Conservation (phyloP, 2,888 invertebrate species). For the Fabriciana adippe region DNA sequence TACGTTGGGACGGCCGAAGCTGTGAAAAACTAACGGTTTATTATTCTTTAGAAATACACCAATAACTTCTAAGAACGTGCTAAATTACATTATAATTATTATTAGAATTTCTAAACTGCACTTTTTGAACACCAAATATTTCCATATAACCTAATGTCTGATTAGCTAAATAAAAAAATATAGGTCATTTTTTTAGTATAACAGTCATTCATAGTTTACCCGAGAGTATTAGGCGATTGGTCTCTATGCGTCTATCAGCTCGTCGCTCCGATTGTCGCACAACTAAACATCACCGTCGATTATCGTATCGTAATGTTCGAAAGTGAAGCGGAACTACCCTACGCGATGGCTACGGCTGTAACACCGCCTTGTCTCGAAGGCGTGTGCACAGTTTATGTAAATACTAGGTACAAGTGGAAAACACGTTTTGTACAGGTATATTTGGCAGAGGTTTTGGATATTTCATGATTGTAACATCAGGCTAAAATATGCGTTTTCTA, state of each 20-base stretch:
- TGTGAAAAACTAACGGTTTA: not conserved
- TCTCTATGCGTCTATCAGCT: slow-evolving; percentile 42
- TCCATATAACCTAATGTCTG: slow-evolving; percentile 71
- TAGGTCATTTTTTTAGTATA: slow-evolving; percentile 68
- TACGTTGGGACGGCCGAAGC: not conserved
- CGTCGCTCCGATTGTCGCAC: slow-evolving; percentile 27
- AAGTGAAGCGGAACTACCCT: slow-evolving; percentile 20
- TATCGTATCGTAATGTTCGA: slow-evolving; percentile 15
- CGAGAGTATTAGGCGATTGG: slow-evolving; percentile 71
- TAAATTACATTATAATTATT: slow-evolving; percentile 55
- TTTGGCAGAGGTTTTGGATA: slow-evolving; percentile 26
- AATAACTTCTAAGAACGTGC: slow-evolving; percentile 13
- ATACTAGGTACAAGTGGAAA: slow-evolving; percentile 7
- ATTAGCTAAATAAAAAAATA: slow-evolving; percentile 81
- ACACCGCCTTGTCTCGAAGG: slow-evolving; percentile 20
- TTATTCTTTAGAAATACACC: slow-evolving; percentile 22
- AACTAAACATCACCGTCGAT: slow-evolving; percentile 19
- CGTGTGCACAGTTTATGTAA: slow-evolving; percentile 14
- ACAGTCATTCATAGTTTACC: slow-evolving; percentile 70
- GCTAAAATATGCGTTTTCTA: slow-evolving; percentile 34
- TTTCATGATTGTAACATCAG: slow-evolving; percentile 13
- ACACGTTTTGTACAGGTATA: slow-evolving; percentile 7
- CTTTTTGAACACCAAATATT: slow-evolving; percentile 75
- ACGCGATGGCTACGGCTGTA: not conserved
- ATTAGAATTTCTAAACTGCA: slow-evolving; percentile 65